Base-by-base conservation (phyloP, 2,113 vertebrate genomes). In the Ophiodon elongatus region DNA sequence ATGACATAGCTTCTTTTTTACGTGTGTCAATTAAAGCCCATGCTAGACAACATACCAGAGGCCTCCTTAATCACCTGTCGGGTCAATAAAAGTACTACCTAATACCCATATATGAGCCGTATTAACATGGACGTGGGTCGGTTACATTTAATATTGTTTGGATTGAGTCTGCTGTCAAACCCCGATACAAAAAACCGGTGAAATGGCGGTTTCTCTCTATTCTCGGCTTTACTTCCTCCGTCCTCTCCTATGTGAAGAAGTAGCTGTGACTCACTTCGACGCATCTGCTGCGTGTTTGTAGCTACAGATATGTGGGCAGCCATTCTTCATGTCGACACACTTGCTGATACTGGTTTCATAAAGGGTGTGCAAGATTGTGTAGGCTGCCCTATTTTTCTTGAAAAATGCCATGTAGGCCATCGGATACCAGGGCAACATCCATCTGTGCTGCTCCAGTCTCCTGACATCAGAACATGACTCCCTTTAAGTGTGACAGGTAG, bases 331-430 rank as follows among this genome's bases (percentile, higher is more conserved):
- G 67, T 82, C 74, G 76, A 27, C 66, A 57, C 45, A 25, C 47
- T 57, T 45, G 84, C 81, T 84, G 73, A 76, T 88, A 75, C 66
- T 4, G 57, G 39, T 83, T 89, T 84, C 70, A 70, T 71, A 85
- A 82, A 88, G 63, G 31, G 80, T 45, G 47, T 83, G 73, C 13
- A 54, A 37, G 76, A 89, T 75, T 84, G 81, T 78, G 87, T 87
- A 54, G 85, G 85, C 73, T 90, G 93, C 72, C 91, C 91, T 92
- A 92, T 85, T 90, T 93, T 85, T 86, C 52, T 39, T 71, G 52
- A 35, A 66, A 82, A 85, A 79, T 31, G 47, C 69, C 88, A 94
- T 91, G 80, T 93, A 92, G 91, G 93, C 83, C 92, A 93, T 79
- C 68, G 64, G 82, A 85, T 89, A 87, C 56, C 72, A 19, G 84